Evolutionary conservation across 2,888 invertebrate species (phyloP), one percentile per base, ranked within the genome.

Genomic region (Ceriagrion tenellum): DNA sequence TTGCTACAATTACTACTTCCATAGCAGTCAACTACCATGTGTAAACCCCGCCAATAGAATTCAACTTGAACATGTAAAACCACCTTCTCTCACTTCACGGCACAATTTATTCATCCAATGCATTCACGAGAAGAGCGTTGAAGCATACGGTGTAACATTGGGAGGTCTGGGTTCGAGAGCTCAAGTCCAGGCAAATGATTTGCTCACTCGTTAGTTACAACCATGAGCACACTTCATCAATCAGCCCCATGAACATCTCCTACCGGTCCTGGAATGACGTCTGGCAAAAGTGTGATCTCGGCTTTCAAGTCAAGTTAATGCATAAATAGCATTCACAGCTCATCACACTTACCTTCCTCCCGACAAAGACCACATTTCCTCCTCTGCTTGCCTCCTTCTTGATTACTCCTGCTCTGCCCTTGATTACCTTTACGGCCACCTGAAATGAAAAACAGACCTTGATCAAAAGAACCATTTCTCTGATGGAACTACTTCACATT

Each of bases 301-400:
- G 0, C 10, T 74, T 35, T 16, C 13, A 18, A 16, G 16, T 35
- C 0, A 35, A 35, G 16, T 35, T 81, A 16, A 81, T 13, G 35
- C 12, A 30, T n/a, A 16, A 26, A n/a, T n/a, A 10, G 35, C 35
- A 16, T 1, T 3, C 12, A 35, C 13, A 8, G 30, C 16, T 35
- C 81, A 30, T 81, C 18, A 16, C 30, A 81, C 95, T 96, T 96
- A 98, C 98, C 99, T 97, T 98, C 98, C 96, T 98, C 97, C 18
- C 98, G 97, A 96, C 99, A 99, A 93, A 97, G 96, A 0, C 98
- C 98, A 96, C 99, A 99, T 96, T 98, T 98, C 95, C 98, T 97
- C 88, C 95, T 96, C 95, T 95, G 95, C 74, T 56, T 95, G 20
- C 95, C 81, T 18, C 91, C 95, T 69, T 95, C 95, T 55, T 23